These are phyloP conservation scores for Percina caprodes DNA, from an alignment of 2,113 vertebrate species.

Conservation along the genomic window DNA sequence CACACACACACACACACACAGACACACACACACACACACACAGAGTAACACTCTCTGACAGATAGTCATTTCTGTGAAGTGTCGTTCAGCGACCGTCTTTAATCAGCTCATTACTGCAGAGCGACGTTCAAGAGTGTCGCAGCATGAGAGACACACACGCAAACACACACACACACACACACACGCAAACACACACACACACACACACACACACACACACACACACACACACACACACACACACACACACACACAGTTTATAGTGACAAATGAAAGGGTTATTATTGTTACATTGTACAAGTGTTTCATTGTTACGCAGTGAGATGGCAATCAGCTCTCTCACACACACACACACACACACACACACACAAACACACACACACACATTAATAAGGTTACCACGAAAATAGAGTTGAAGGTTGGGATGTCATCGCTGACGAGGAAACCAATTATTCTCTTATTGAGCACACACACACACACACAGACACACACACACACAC, in stretches of 20 bases:
- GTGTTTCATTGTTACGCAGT: conserved; percentile 55
- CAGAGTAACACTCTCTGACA: too few species aligned
- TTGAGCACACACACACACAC: conserved; percentile 4
- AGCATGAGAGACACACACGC: conserved; percentile 23
- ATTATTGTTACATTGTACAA: conserved; percentile 66
- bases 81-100: conserved; percentile 48
- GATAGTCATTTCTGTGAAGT: conserved; percentile 53
- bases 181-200: conserved; percentile 18
- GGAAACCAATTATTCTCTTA: conserved; percentile 63
- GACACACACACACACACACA: too few species aligned
- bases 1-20: too few species aligned
- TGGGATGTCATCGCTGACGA: conserved; percentile 55
- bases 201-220: conserved; percentile 28
- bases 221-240: conserved; percentile 20
- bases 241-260: conserved; percentile 7
- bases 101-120: conserved; percentile 67
- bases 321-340: conserved; percentile 41
- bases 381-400: conserved; percentile 62
- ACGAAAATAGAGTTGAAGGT: conserved; percentile 41
- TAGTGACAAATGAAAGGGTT: conserved; percentile 43
- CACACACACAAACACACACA: conserved; percentile 18
- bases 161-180: conserved; percentile 20
- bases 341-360: neutral
- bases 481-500: conserved; percentile 8
- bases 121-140: conserved; percentile 75